Conservation (phyloP, 2,113 vertebrate species). For the Calyptommatus sinebrachiatus region DNA sequence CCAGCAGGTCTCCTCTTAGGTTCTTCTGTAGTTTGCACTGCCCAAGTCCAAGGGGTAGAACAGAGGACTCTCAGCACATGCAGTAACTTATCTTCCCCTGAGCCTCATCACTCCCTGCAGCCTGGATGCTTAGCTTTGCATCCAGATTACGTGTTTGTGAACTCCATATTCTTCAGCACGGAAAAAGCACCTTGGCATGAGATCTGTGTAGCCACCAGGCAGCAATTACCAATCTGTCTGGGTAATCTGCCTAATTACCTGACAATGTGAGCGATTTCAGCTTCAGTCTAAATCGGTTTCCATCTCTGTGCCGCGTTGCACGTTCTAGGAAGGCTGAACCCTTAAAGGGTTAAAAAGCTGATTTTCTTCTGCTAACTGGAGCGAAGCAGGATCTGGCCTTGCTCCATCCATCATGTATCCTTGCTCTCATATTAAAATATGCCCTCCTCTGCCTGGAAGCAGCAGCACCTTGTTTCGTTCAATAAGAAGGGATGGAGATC, state of each 20-base stretch:
- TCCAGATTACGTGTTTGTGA: no score
- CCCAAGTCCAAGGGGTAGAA: no score
- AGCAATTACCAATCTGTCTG: no score
- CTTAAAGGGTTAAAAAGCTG: conserved; percentile 6
- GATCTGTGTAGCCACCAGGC: not conserved
- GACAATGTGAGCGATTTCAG: no score
- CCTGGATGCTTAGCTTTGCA: not conserved
- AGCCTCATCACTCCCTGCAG: no score
- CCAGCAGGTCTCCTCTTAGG: no score
- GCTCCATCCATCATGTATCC: not conserved
- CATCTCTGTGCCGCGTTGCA: not conserved
- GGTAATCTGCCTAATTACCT: not conserved
- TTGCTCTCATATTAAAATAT: not conserved
- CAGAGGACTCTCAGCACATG: no score
- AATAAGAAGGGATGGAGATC: conserved; percentile 14
- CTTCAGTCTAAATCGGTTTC: not conserved
- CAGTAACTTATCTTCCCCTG: no score
- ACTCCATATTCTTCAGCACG: no score
- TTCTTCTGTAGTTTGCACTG: no score
- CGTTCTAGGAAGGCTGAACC: conserved; percentile 30
- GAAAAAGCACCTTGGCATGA: not conserved
- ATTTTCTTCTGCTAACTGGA: conserved; percentile 32
- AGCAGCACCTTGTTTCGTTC: conserved; percentile 2
- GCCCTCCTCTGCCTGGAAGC: not conserved
- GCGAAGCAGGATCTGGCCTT: not conserved